Evolutionary conservation across 2,113 vertebrate genomes (phyloP).

Genomic region (Cephalopterus ornatus): DNA sequence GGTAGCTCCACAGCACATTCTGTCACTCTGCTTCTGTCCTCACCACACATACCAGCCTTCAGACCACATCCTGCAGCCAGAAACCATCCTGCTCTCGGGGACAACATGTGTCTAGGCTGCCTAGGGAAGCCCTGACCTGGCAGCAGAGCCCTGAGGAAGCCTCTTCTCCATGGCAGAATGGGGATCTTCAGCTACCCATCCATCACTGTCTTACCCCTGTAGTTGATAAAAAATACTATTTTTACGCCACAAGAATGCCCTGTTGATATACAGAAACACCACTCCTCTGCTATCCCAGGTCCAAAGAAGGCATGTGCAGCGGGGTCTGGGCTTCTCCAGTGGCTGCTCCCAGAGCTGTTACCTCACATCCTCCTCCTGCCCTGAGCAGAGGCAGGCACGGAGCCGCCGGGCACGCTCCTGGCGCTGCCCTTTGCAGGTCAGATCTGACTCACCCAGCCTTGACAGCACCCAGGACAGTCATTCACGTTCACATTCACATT

Average conservation of each 20-base stretch:
- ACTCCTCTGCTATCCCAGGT: neutral
- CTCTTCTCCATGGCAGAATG: accelerated
- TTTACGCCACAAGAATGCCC: neutral
- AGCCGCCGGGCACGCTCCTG: neutral
- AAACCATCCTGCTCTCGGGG: neutral
- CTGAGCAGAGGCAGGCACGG: neutral
- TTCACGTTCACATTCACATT: neutral
- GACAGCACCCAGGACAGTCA: neutral
- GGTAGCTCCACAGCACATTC: neutral
- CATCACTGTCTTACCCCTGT: neutral
- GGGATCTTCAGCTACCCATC: neutral
- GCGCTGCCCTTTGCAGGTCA: neutral
- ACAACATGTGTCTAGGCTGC: neutral
- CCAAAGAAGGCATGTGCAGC: neutral
- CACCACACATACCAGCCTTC: neutral
- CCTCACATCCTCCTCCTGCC: neutral
- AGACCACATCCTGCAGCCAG: neutral
- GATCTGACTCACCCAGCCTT: neutral
- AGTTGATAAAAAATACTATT: neutral
- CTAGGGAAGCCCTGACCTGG: neutral
- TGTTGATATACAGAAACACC: neutral
- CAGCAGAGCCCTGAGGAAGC: neutral
- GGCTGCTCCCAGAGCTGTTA: neutral
- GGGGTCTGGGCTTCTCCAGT: neutral
- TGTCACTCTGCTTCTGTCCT: neutral